A percentile compares a stretch with the other conserved stretches of the same genome.
Evolutionary conservation across 2,888 invertebrate species (phyloP).

Genomic region (Archips crataeganus): DNA sequence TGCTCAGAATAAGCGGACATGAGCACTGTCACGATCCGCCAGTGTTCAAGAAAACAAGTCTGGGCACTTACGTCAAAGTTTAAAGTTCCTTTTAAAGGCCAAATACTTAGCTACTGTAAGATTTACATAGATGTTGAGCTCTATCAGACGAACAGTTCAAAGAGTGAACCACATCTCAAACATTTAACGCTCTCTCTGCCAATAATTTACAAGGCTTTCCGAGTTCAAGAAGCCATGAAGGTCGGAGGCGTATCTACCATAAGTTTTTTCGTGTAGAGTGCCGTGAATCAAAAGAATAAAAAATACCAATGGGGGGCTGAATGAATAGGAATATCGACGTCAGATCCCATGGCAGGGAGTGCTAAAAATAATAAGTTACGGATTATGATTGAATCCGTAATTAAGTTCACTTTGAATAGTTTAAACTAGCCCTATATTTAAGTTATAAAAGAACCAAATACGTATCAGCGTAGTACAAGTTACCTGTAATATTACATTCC

Average conservation of each 20-base stretch:
- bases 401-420: not conserved
- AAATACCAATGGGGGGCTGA: no score
- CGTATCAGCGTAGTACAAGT: conserved; percentile 7
- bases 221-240: no score
- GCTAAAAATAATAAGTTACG: no score
- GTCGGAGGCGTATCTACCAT: no score
- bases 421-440: not conserved
- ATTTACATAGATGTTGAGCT: not conserved
- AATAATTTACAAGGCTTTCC: no score
- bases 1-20: conserved; percentile 36
- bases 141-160: not conserved
- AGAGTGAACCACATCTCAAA: not conserved
- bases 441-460: conserved; percentile 4
- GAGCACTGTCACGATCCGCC: conserved; percentile 35
- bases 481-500: conserved; percentile 31
- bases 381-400: not conserved
- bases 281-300: no score
- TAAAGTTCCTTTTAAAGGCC: conserved; percentile 4
- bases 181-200: no score
- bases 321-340: no score
- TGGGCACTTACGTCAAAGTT: conserved; percentile 32
- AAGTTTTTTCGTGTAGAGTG: no score
- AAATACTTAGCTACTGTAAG: not conserved
- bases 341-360: no score
- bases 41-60: conserved; percentile 20